phyloP scores from a whole-genome alignment of 1,140 invertebrate genomes.

The Nephila pilipes region DNA sequence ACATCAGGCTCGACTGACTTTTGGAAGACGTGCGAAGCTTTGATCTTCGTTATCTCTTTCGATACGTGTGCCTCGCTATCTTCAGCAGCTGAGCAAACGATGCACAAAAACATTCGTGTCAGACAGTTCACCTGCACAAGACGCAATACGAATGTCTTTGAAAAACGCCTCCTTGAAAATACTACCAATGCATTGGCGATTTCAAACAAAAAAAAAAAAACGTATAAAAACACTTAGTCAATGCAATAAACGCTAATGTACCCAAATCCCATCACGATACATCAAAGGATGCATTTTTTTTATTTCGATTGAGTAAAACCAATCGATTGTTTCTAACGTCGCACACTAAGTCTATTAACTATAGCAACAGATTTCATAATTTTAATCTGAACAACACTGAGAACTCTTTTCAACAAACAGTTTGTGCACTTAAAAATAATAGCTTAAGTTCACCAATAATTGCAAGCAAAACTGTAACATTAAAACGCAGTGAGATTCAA shows the following conservation, averaged over 20 bases:
- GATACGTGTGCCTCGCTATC: background rate
- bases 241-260: background rate
- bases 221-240: background rate
- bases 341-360: too few relatives aligned
- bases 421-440: too few relatives aligned
- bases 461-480: too few relatives aligned
- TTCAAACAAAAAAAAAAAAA: background rate
- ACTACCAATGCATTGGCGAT: background rate
- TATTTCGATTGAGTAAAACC: background rate
- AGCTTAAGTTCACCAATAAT: too few relatives aligned
- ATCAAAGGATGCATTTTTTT: too few relatives aligned
- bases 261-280: background rate
- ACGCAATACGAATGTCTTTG: too few relatives aligned
- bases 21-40: background rate
- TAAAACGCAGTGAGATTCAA: too few relatives aligned
- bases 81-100: background rate
- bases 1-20: background rate
- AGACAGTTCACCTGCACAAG: background rate
- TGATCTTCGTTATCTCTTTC: constrained; percentile 1
- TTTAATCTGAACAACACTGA: too few relatives aligned
- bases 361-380: too few relatives aligned
- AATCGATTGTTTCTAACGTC: background rate
- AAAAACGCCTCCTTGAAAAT: background rate
- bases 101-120: constrained; percentile 6
- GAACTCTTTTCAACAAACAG: too few relatives aligned